phyloP scores from a whole-genome alignment of 2,888 invertebrate genomes.

The Pyrrhia umbra region DNA sequence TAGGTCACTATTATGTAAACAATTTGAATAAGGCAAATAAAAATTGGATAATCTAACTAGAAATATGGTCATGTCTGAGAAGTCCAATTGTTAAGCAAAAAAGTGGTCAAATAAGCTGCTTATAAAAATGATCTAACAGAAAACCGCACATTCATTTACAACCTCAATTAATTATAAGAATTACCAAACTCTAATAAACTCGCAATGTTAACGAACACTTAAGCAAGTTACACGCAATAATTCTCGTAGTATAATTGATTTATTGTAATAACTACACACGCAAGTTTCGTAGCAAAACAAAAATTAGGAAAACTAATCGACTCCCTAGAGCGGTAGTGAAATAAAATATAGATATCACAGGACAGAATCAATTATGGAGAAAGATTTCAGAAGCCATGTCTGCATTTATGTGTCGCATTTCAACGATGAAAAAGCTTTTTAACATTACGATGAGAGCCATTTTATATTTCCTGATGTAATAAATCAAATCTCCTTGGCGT shows the following conservation, averaged over 20 bases:
- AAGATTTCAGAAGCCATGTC: conserved; percentile 67
- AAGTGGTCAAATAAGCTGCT: neutral
- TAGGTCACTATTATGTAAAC: too few relatives aligned
- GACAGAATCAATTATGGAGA: conserved; percentile 67
- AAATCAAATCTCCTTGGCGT: conserved; percentile 72
- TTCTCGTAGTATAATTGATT: conserved; percentile 65
- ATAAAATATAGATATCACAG: conserved; percentile 61
- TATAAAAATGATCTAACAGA: conserved; percentile 19
- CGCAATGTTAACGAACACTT: conserved; percentile 45
- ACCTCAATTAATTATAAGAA: conserved; percentile 60
- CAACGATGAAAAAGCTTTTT: conserved; percentile 67
- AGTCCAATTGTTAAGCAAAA: neutral
- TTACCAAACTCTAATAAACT: conserved; percentile 45
- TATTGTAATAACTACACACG: conserved; percentile 58
- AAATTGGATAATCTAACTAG: too few relatives aligned
- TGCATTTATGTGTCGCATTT: conserved; percentile 69
- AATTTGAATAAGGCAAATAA: neutral
- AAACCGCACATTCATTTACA: conserved; percentile 32
- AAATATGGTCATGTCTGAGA: too few relatives aligned
- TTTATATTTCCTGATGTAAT: conserved; percentile 72
- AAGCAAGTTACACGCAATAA: conserved; percentile 60
- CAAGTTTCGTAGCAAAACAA: conserved; percentile 59
- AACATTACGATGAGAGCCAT: conserved; percentile 65
- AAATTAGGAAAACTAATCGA: conserved; percentile 59
- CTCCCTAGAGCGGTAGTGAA: conserved; percentile 50